Base-by-base conservation (phyloP, 2,888 invertebrate species). In the Idaea straminata region DNA sequence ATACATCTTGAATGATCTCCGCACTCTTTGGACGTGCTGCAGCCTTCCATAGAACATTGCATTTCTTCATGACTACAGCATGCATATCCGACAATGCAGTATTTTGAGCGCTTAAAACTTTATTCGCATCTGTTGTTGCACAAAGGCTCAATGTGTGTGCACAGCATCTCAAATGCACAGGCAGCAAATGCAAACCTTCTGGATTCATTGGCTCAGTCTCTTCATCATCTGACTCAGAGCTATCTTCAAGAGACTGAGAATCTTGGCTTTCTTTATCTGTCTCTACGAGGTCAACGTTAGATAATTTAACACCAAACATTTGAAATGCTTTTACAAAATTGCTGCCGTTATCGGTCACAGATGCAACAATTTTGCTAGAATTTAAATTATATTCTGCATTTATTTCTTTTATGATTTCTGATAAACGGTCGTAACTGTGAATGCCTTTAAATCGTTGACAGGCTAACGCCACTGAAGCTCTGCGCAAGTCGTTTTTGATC, bases 381-480 rank as follows among this genome's bases (percentile, higher is more conserved):
- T 62, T 62, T 58, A 70, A 61, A 60, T 62, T 62, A 61, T 60
- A 70, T 10, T 66, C 62, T 38, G 61, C 62, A 61, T 66, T 63
- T 47, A 70, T 66, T 62, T 70, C 65, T 62, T 64, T 62, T 47
- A 65, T 63, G 13, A 67, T 15, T 35, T 63, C 62, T 13, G 64
- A 58, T 66, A 67, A 34, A 16, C 68, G 60, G 58, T 72, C 69
- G 38, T 69, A 70, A 57, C 69, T 71, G 62, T 69, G 67, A 59
- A 36, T 38, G 59, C 68, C 68, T 66, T 57, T 67, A 61, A 69
- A 69, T 38, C 68, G 62, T 38, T 62, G 68, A 67, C 70, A 70
- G 25, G 68, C 69, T 66, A 67, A 66, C 36, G 69, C 64, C 58
- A 66, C 72, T 69, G 73, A 73, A 61, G 57, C 61, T 62, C 70